Evolutionary conservation across 2,113 vertebrate genomes (phyloP), one percentile per base, ranked within the genome.

Genomic region (Girardinichthys multiradiatus): DNA sequence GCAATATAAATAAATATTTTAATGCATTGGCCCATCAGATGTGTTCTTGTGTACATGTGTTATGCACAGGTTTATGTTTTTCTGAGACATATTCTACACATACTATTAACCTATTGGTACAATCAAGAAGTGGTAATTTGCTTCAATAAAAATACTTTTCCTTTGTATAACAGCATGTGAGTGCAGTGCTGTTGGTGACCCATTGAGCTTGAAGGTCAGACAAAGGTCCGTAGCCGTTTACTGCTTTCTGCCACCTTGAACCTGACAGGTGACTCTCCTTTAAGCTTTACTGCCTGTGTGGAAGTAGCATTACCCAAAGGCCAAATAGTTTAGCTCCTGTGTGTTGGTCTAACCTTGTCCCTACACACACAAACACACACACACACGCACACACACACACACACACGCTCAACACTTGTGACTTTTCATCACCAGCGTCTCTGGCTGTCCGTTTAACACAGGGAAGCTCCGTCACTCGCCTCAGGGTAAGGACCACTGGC

Each of bases 381-480:
- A 35, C 61, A 64, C 61, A 13, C 24, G 13, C 61, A 64, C 33
- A 37, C 61, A 64, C 78, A 70, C 68, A 65, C 59, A 64, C 82
- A 86, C 83, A 79, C 78, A 78, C 48, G 19, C 68, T 57, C 30
- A 86, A 77, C 92, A 93, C 88, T 92, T 91, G 91, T 93, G 93
- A 84, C 86, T 89, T 92, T 86, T 92, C 88, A 90, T 91, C 90
- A 92, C 79, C 89, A 70, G 48, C 30, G 65, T 83, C 74, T 74
- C 82, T 65, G 76, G 80, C 71, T 77, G 76, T 77, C 74, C 48
- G 17, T 54, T 69, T 58, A 81, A 81, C 57, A 45, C 77, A 61
- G 64, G 58, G 72, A 79, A 65, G 68, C 77, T n/a, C 64, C n/a
- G 67, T 73, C 57, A 66, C 60, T 72, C 63, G 37, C 61, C 62